Percentiles rank a stretch among this genome's conserved stretches.
These are phyloP conservation scores for Cairina moschata DNA, from an alignment of 2,113 vertebrate species.

Conservation along the genomic window DNA sequence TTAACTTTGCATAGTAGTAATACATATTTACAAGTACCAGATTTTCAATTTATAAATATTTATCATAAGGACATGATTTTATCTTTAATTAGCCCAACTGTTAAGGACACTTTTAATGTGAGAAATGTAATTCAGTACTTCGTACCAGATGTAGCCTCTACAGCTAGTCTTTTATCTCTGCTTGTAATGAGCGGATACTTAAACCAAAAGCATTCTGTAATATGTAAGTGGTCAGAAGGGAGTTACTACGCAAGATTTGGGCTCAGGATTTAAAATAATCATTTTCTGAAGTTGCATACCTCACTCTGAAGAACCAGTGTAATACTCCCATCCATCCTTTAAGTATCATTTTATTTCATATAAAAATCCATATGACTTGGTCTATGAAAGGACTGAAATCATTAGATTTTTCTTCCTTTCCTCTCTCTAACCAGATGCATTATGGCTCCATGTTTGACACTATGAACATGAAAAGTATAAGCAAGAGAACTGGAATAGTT, in stretches of 20 bases:
- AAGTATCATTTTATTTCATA: neutral
- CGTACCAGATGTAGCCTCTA: constrained; percentile 73
- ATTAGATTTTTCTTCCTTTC: neutral
- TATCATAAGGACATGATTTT: constrained; percentile 78
- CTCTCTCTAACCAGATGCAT: neutral
- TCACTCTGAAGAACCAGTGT: neutral
- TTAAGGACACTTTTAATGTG: constrained; percentile 80
- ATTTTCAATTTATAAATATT: constrained; percentile 82
- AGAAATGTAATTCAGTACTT: constrained; percentile 73
- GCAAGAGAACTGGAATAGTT: neutral
- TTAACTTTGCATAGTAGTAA: constrained; percentile 40
- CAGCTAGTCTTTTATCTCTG: constrained; percentile 67
- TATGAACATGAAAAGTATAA: neutral
- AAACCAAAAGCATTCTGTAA: constrained; percentile 14
- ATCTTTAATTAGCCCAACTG: constrained; percentile 83
- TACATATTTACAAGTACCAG: constrained; percentile 64
- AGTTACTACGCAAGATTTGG: neutral
- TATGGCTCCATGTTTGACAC: neutral
- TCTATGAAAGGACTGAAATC: neutral
- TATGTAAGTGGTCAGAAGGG: neutral
- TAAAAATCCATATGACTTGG: neutral
- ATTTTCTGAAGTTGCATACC: neutral
- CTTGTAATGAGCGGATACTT: constrained; percentile 42
- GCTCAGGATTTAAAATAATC: neutral
- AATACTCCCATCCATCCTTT: neutral